A percentile compares a stretch with the other conserved stretches of the same genome.
phyloP scores from a whole-genome alignment of 2,113 vertebrate species.

The Lichenostomus cassidix region DNA sequence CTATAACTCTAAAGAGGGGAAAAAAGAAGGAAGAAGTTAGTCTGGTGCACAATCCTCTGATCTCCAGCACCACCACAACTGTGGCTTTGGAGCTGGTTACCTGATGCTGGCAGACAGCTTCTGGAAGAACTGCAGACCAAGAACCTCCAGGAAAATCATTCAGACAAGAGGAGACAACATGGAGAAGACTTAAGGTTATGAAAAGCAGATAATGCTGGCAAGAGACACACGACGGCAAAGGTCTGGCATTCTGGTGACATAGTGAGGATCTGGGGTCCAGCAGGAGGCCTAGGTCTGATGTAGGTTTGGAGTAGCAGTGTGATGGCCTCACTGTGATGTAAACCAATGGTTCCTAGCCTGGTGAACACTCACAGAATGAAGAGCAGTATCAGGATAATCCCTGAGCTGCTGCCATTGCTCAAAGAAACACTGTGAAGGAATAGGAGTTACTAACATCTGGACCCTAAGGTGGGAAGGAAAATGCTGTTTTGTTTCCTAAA shows the following conservation, averaged over 20 bases:
- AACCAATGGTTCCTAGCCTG: neutral
- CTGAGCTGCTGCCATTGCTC: neutral
- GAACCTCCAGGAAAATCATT: neutral
- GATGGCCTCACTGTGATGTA: neutral
- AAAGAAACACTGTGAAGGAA: neutral
- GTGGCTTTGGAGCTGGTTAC: neutral
- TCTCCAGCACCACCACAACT: neutral
- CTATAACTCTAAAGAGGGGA: neutral
- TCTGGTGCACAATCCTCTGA: neutral
- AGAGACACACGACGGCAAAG: fast-evolving
- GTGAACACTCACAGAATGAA: neutral
- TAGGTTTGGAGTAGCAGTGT: neutral
- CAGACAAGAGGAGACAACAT: neutral
- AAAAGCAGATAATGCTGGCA: neutral
- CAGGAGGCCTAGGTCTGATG: neutral
- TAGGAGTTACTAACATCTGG: neutral
- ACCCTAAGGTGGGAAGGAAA: neutral
- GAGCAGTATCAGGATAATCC: neutral
- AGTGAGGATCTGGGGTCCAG: neutral
- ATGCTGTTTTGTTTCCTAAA: neutral
- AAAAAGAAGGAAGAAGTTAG: neutral
- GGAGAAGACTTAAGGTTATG: neutral
- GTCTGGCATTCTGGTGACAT: neutral
- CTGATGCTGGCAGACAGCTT: neutral
- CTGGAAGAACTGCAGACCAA: neutral